phyloP scores from a whole-genome alignment of 2,113 vertebrate species.

The Camelus bactrianus region DNA sequence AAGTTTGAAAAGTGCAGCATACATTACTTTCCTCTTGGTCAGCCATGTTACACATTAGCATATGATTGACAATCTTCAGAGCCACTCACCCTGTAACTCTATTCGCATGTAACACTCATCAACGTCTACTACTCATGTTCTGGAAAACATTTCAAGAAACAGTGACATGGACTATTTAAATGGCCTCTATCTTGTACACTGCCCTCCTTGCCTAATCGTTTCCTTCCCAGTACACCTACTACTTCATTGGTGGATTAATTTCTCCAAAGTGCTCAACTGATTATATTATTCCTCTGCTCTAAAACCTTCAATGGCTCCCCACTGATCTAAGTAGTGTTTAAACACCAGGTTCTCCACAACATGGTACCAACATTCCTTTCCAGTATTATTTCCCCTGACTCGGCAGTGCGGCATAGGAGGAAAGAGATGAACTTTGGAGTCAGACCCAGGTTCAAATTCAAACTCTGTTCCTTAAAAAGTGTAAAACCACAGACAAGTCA shows the following conservation, averaged over 20 bases:
- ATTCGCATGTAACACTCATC: background rate
- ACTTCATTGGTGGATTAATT: background rate
- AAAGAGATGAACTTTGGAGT: conserved; percentile 21
- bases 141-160: background rate
- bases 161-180: background rate
- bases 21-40: background rate
- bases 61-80: conserved; percentile 10
- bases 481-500: background rate
- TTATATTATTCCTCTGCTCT: conserved; percentile 23
- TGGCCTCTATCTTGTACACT: background rate
- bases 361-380: background rate
- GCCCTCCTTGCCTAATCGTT: background rate
- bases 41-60: background rate
- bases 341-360: background rate
- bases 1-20: background rate
- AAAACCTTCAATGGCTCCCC: background rate
- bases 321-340: background rate
- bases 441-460: background rate
- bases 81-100: background rate
- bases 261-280: background rate
- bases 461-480: background rate
- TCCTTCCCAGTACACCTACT: background rate
- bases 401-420: background rate
- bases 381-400: background rate
- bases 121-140: background rate